Conservation (phyloP, 2,113 vertebrate genomes). For the Cephalopholis sonnerati region DNA sequence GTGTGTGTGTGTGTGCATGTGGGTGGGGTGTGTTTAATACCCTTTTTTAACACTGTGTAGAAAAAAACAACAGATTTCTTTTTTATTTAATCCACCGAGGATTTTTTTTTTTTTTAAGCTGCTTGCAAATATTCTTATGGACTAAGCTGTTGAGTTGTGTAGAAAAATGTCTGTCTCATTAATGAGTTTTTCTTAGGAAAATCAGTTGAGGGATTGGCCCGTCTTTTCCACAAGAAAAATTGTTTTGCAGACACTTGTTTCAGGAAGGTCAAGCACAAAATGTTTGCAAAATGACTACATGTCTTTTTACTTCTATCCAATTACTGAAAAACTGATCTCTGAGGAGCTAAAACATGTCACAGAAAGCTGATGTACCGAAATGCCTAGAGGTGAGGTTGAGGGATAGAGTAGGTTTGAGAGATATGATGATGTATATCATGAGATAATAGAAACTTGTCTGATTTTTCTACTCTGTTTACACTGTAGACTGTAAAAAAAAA, state of each 20-base stretch:
- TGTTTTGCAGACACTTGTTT: conserved; percentile 25
- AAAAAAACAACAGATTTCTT: conserved; percentile 39
- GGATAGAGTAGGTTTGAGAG: too few relatives aligned
- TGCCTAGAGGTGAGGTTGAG: background rate
- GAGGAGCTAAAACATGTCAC: background rate
- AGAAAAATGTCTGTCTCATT: conserved; percentile 55
- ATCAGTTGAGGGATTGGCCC: conserved; percentile 37
- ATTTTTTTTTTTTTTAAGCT: conserved; percentile 66
- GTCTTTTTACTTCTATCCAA: background rate
- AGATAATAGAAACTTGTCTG: too few relatives aligned
- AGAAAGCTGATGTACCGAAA: background rate
- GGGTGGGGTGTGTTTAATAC: conserved; percentile 56
- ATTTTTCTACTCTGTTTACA: too few relatives aligned
- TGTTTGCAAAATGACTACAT: background rate
- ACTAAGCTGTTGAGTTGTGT: conserved; percentile 57
- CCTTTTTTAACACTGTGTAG: conserved; percentile 47
- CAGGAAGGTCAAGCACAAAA: conserved; percentile 29
- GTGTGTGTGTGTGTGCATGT: conserved; percentile 11
- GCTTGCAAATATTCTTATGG: conserved; percentile 58
- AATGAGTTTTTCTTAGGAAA: conserved; percentile 59
- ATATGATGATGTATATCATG: too few relatives aligned
- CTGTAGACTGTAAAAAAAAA: too few relatives aligned
- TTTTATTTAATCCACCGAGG: conserved; percentile 69
- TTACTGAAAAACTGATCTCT: background rate
- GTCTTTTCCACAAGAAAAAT: conserved; percentile 33